These are phyloP conservation scores for Amphibalanus amphitrite DNA, from an alignment of 1,140 invertebrate genomes.

Conservation along the genomic window DNA sequence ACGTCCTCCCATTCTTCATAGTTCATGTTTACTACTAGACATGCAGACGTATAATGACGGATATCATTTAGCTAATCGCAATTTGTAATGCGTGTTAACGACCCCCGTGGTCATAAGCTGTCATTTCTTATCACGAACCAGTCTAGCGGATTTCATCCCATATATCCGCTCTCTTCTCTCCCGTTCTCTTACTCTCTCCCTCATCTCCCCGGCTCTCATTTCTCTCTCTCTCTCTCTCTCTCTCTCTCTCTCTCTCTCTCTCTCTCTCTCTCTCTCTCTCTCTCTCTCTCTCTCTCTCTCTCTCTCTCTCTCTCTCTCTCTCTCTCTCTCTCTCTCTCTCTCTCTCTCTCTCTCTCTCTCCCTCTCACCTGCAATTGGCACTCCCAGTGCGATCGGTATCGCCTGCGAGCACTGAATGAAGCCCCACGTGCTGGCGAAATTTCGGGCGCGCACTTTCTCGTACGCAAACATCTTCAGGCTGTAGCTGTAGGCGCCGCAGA, in stretches of 20 bases:
- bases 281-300: conserved; percentile 5
- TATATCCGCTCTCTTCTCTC: conserved; percentile 7
- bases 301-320: conserved; percentile 7
- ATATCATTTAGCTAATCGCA: no score
- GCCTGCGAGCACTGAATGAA: conserved; percentile 71
- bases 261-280: conserved; percentile 5
- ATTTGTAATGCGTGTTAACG: no score
- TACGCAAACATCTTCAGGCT: conserved; percentile 77
- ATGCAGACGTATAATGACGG: no score
- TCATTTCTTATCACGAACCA: no score
- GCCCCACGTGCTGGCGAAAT: conserved; percentile 82
- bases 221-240: not conserved
- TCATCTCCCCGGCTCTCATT: conserved; percentile 1
- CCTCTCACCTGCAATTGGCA: conserved; percentile 47
- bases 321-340: conserved; percentile 2
- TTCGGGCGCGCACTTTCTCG: conserved; percentile 60
- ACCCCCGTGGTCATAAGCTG: no score
- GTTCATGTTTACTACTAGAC: no score
- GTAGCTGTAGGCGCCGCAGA: conserved; percentile 42
- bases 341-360: conserved; percentile 6
- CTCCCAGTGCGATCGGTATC: conserved; percentile 63
- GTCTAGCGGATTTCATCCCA: not conserved
- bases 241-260: no score
- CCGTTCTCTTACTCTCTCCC: conserved; percentile 6
- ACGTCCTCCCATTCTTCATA: no score